These are phyloP conservation scores for Danio jaintianensis DNA, from an alignment of 2,797 vertebrate species.

Conservation along the genomic window DNA sequence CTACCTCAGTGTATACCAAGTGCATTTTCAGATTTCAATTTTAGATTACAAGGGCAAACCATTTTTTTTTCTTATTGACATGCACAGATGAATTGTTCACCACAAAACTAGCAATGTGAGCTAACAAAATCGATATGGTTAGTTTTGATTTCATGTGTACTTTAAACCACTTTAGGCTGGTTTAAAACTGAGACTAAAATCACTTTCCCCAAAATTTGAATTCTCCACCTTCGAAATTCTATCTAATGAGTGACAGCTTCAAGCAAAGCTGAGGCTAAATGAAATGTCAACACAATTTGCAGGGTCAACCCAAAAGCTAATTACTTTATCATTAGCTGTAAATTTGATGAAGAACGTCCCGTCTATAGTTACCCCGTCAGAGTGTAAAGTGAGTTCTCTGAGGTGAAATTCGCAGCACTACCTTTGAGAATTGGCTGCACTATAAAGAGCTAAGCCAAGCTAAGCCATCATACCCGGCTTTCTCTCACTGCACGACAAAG, in stretches of 20 bases:
- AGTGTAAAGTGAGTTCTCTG: conserved; percentile 23
- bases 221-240: background rate
- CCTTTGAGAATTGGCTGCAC: conserved; percentile 35
- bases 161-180: background rate
- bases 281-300: conserved; percentile 45
- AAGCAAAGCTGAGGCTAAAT: conserved; percentile 41
- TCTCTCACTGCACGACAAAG: background rate
- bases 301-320: conserved; percentile 38
- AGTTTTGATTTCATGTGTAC: too few species aligned
- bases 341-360: conserved; percentile 26
- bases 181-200: conserved; percentile 1
- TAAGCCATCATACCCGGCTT: conserved; percentile 24
- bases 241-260: conserved; percentile 1
- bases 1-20: too few species aligned
- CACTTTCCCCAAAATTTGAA: background rate
- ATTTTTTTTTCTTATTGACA: too few species aligned
- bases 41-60: too few species aligned
- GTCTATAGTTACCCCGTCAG: conserved; percentile 20
- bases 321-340: conserved; percentile 36
- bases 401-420: background rate
- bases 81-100: too few species aligned
- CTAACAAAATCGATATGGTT: too few species aligned
- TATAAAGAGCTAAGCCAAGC: conserved; percentile 37
- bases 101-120: too few species aligned
- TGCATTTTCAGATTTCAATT: too few species aligned